These are phyloP conservation scores for Hafferia zeledoni DNA, from an alignment of 2,797 vertebrate genomes.

Conservation along the genomic window DNA sequence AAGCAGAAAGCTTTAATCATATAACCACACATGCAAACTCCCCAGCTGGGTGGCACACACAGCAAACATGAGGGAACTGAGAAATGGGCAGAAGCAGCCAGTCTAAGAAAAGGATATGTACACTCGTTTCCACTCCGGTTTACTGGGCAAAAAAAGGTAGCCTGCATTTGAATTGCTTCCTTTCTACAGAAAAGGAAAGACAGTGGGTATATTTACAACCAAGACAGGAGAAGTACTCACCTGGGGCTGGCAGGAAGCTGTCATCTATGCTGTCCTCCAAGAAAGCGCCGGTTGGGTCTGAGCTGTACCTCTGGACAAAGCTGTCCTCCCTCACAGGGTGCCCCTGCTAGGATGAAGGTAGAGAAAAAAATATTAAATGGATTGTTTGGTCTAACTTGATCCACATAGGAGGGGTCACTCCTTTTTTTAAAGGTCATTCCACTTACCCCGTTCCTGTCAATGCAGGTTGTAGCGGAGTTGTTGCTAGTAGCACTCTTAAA, in stretches of 20 bases:
- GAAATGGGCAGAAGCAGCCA: neutral
- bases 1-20: neutral
- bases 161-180: neutral
- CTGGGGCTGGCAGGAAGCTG: slow-evolving; percentile 83
- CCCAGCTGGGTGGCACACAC: neutral
- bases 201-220: neutral
- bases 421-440: neutral
- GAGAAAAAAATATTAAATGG: neutral
- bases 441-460: slow-evolving; percentile 88
- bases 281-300: slow-evolving; percentile 82
- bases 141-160: neutral
- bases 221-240: slow-evolving; percentile 71
- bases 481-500: slow-evolving; percentile 89
- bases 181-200: neutral
- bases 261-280: slow-evolving; percentile 80
- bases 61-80: neutral
- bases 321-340: slow-evolving; percentile 86
- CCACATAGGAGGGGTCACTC: neutral
- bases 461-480: slow-evolving; percentile 80
- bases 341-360: slow-evolving; percentile 74
- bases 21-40: neutral
- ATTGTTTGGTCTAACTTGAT: neutral
- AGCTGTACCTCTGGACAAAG: slow-evolving; percentile 87
- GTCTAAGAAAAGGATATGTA: neutral
- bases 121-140: fast-evolving